phyloP scores from a whole-genome alignment of 1,140 invertebrate genomes.

The Orchesella cincta region DNA sequence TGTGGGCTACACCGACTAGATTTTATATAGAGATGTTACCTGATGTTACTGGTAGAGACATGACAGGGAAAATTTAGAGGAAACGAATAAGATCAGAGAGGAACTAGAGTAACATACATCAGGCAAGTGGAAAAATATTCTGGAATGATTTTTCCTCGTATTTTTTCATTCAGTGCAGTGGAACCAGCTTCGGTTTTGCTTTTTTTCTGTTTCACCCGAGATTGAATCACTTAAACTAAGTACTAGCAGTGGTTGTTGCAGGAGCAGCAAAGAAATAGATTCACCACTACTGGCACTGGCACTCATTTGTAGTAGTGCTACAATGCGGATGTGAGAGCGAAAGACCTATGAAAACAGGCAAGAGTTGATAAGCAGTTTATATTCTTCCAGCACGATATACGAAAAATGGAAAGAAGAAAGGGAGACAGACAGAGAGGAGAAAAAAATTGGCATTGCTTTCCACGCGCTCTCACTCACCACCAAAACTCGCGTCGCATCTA shows the following conservation, averaged over 20 bases:
- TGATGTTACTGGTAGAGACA: too few relatives aligned
- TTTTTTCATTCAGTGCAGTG: not conserved
- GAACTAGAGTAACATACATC: not conserved
- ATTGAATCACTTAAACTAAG: not conserved
- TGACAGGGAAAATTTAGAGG: not conserved
- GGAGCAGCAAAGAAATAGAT: not conserved
- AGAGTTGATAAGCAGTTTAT: not conserved
- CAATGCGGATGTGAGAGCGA: not conserved
- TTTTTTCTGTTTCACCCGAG: not conserved
- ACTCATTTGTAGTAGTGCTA: not conserved
- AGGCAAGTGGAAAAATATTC: conserved; percentile 16
- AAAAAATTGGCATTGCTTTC: conserved; percentile 12
- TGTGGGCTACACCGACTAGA: too few relatives aligned
- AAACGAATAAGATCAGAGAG: not conserved
- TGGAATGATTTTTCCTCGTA: not conserved
- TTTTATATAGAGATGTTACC: too few relatives aligned
- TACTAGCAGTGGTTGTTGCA: not conserved
- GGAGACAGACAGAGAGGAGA: not conserved
- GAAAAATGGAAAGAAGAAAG: not conserved
- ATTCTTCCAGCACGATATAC: not conserved
- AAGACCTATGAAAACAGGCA: not conserved
- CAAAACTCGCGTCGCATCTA: not conserved
- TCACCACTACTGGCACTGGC: not conserved
- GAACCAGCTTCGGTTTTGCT: not conserved
- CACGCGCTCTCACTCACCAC: conserved; percentile 9